phyloP scores from a whole-genome alignment of 2,888 invertebrate genomes.

The Bursaphelenchus okinawaensis region DNA sequence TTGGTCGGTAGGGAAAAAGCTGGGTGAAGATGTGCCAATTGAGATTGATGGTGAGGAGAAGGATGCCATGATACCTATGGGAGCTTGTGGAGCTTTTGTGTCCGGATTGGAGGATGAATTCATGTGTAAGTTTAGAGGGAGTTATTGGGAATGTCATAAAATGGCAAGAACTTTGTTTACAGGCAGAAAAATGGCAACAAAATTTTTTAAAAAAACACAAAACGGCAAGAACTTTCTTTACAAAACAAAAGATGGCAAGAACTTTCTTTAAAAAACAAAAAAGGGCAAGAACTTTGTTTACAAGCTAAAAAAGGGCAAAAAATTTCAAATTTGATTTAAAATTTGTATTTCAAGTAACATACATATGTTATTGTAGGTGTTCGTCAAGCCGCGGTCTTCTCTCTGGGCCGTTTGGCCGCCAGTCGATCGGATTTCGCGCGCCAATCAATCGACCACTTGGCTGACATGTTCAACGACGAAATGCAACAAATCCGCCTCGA shows the following conservation, averaged over 20 bases:
- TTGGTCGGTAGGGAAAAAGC: constrained; percentile 84
- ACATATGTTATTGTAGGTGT: constrained; percentile 69
- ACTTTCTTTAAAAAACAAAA: no score
- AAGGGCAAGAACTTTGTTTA: no score
- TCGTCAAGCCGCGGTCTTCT: constrained; percentile 85
- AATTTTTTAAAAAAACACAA: no score
- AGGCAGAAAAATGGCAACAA: no score
- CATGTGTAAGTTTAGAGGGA: constrained; percentile 67
- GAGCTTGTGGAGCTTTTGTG: constrained; percentile 94
- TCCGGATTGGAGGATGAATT: constrained; percentile 97
- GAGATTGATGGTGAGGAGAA: constrained; percentile 64
- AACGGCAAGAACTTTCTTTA: no score
- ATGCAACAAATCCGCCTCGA: constrained; percentile 68
- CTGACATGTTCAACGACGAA: constrained; percentile 99
- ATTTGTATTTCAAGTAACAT: no score
- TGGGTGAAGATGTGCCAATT: constrained; percentile 77
- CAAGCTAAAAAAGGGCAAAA: no score
- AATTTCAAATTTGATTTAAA: no score
- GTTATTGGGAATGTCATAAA: no score
- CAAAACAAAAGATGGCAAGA: no score
- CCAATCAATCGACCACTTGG: constrained; percentile 84
- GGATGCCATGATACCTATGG: constrained; percentile 77
- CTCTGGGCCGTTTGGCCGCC: constrained; percentile 79
- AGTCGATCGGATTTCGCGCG: constrained; percentile 70
- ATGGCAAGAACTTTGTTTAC: no score